phyloP scores from a whole-genome alignment of 2,888 invertebrate species.

The Pandemis heparana region DNA sequence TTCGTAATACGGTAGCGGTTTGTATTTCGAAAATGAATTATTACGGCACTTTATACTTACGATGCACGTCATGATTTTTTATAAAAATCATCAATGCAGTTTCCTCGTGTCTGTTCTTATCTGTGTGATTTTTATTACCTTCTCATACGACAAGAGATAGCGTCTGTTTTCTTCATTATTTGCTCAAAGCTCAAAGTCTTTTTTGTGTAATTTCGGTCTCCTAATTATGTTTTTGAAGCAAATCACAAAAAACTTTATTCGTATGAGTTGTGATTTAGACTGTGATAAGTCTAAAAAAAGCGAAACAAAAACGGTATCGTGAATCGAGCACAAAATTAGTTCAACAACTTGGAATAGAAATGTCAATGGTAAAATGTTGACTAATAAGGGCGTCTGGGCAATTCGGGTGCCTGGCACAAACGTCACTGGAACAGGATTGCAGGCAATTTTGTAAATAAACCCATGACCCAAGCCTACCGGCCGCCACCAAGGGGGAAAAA shows the following conservation, averaged over 20 bases:
- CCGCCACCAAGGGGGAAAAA: too few species aligned
- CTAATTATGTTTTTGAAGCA: too few species aligned
- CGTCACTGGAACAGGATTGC: constrained; percentile 39
- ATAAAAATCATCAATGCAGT: too few species aligned
- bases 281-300: not conserved
- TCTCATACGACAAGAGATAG: too few species aligned
- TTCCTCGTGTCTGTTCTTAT: too few species aligned
- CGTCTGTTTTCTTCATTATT: too few species aligned
- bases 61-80: not conserved
- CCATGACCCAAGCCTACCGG: too few species aligned
- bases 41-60: not conserved
- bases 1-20: constrained; percentile 24
- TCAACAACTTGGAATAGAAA: not conserved
- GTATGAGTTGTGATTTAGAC: not conserved
- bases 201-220: too few species aligned
- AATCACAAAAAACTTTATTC: too few species aligned
- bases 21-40: constrained; percentile 17
- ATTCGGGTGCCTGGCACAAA: constrained; percentile 47
- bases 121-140: too few species aligned
- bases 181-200: too few species aligned
- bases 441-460: constrained; percentile 57
- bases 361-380: constrained; percentile 3
- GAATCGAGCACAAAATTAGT: not conserved
- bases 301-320: not conserved
- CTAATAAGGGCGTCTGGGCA: constrained; percentile 40